phyloP scores from a whole-genome alignment of 2,888 invertebrate genomes.

The Norana najaformis region DNA sequence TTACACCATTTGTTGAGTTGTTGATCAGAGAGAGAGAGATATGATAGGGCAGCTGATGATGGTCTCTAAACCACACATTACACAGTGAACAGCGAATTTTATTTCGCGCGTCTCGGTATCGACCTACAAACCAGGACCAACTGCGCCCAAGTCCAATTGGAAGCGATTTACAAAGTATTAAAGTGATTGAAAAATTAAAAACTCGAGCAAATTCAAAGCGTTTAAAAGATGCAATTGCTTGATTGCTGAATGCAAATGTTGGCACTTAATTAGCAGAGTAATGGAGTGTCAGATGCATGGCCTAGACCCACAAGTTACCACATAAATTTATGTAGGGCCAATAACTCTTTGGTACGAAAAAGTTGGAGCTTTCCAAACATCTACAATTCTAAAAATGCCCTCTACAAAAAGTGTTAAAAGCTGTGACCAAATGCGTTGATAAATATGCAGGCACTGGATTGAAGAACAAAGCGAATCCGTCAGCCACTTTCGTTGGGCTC shows the following conservation, averaged over 20 bases:
- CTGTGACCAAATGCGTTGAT: not conserved
- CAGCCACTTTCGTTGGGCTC: not conserved
- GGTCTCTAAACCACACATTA: too few species aligned
- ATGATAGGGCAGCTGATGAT: too few species aligned
- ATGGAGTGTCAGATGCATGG: not conserved
- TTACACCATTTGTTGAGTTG: too few species aligned
- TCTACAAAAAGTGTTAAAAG: not conserved
- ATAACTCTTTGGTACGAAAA: not conserved
- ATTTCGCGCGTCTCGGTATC: too few species aligned
- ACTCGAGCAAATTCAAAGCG: not conserved
- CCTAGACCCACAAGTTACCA: too few species aligned
- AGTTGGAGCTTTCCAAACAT: not conserved
- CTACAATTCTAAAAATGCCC: not conserved
- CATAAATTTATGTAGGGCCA: not conserved
- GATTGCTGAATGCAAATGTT: not conserved
- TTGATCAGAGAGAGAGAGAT: too few species aligned
- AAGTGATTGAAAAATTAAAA: not conserved
- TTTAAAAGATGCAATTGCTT: not conserved
- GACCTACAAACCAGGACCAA: too few species aligned
- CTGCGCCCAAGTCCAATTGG: too few species aligned
- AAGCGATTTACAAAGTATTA: too few species aligned
- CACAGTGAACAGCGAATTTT: too few species aligned
- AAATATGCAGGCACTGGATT: too few species aligned
- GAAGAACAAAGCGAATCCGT: not conserved
- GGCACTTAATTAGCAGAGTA: not conserved